A percentile compares a stretch with the other conserved stretches of the same genome.
Conservation (phyloP, 1,140 invertebrate genomes). For the Drosophila saltans region DNA sequence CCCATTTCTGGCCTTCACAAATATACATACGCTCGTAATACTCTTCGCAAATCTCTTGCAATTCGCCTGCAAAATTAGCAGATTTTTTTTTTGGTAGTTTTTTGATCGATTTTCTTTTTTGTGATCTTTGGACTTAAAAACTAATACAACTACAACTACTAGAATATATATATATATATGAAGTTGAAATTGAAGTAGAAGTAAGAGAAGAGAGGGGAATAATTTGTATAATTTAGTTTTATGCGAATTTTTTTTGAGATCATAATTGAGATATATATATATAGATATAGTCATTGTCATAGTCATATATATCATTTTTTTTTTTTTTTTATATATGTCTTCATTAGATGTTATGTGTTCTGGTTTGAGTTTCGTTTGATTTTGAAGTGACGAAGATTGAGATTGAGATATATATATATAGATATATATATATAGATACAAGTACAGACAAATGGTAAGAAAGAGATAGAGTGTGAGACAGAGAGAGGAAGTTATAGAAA, state of each 20-base stretch:
- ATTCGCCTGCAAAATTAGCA: conserved; percentile 82
- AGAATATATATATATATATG: background rate
- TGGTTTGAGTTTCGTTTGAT: conserved; percentile 27
- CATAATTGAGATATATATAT: background rate
- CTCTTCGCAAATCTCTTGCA: conserved; percentile 94
- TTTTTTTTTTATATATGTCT: conserved; percentile 46
- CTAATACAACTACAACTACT: conserved; percentile 1
- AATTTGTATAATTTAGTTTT: conserved; percentile 14
- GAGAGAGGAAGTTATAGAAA: conserved; percentile 29
- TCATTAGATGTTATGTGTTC: conserved; percentile 82
- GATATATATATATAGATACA: background rate
- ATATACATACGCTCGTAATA: conserved; percentile 97
- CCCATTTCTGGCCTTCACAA: conserved; percentile 99
- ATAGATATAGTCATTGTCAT: conserved; percentile 36
- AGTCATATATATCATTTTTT: conserved; percentile 48
- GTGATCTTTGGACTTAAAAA: conserved; percentile 21
- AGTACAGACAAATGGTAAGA: conserved; percentile 13
- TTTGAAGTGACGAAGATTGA: background rate
- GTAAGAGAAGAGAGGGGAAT: conserved; percentile 4
- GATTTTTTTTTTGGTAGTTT: conserved; percentile 35
- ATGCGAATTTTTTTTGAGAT: background rate
- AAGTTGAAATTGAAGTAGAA: background rate
- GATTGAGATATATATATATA: conserved; percentile 12
- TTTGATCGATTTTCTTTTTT: conserved; percentile 27
- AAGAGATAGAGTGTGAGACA: conserved; percentile 10